Conservation (phyloP, 2,113 vertebrate genomes). For the Xenopus laevis region DNA sequence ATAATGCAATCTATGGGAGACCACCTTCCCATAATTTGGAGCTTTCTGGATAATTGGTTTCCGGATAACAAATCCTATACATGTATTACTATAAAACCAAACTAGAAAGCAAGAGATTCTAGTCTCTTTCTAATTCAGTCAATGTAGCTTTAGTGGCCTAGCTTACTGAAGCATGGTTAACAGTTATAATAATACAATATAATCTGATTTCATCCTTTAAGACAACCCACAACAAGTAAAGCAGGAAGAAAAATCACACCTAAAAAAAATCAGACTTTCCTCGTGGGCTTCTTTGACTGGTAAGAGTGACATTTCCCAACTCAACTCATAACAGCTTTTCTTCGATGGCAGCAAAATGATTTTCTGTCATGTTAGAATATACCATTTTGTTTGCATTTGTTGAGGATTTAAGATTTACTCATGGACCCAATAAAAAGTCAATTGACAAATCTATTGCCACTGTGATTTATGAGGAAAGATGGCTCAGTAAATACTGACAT, state of each 20-base stretch:
- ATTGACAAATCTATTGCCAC: constrained; percentile 6
- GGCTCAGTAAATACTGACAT: not conserved
- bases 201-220: too few relatives aligned
- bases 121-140: too few relatives aligned
- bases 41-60: too few relatives aligned
- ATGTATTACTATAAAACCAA: too few relatives aligned
- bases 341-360: not conserved
- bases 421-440: constrained; percentile 3
- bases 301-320: not conserved
- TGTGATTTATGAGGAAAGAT: constrained; percentile 19
- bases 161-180: too few relatives aligned
- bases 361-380: not conserved
- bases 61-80: too few relatives aligned
- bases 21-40: too few relatives aligned
- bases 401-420: not conserved
- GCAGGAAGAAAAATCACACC: not conserved
- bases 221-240: too few relatives aligned
- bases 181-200: too few relatives aligned
- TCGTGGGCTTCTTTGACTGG: not conserved
- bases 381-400: constrained; percentile 8
- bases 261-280: not conserved
- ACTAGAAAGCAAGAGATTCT: too few relatives aligned
- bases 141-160: too few relatives aligned
- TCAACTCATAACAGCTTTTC: not conserved
- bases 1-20: too few relatives aligned